Conservation (phyloP, 2,113 vertebrate species). For the Zosterops borbonicus region DNA sequence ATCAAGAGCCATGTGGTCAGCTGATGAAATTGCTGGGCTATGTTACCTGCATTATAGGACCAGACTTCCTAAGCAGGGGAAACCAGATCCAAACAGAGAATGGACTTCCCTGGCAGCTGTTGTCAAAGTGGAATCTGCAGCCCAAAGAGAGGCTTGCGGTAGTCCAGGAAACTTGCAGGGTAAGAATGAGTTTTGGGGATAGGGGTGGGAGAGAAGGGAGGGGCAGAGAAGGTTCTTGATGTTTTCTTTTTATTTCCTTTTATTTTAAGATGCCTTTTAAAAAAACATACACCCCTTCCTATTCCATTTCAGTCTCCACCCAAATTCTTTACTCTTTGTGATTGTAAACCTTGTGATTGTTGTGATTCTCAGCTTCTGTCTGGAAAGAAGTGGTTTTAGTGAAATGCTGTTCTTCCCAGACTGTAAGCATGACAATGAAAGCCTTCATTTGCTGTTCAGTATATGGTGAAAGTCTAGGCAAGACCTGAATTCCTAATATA, state of each 20-base stretch:
- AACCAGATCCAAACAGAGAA: constrained; percentile 83
- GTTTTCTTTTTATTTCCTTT: background rate
- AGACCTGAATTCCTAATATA: background rate
- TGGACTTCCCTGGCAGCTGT: constrained; percentile 90
- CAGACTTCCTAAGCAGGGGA: constrained; percentile 84
- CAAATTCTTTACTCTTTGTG: background rate
- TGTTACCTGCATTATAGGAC: constrained; percentile 80
- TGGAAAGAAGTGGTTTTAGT: background rate
- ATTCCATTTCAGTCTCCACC: background rate
- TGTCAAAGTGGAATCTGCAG: constrained; percentile 66
- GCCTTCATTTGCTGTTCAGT: background rate
- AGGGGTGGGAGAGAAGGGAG: too few species aligned
- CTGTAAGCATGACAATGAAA: background rate
- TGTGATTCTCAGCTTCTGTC: background rate
- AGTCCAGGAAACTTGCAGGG: background rate
- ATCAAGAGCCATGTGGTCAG: constrained; percentile 69
- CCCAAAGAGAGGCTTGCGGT: background rate
- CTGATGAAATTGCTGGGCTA: constrained; percentile 82
- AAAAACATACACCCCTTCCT: rapidly evolving
- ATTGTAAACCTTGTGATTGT: background rate
- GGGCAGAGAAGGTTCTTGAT: background rate
- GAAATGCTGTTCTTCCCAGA: background rate
- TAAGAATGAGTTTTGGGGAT: background rate
- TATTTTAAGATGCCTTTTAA: background rate
- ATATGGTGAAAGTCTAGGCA: background rate